Base-by-base conservation (phyloP, 2,797 vertebrate genomes). In the Liparis tanakae region DNA sequence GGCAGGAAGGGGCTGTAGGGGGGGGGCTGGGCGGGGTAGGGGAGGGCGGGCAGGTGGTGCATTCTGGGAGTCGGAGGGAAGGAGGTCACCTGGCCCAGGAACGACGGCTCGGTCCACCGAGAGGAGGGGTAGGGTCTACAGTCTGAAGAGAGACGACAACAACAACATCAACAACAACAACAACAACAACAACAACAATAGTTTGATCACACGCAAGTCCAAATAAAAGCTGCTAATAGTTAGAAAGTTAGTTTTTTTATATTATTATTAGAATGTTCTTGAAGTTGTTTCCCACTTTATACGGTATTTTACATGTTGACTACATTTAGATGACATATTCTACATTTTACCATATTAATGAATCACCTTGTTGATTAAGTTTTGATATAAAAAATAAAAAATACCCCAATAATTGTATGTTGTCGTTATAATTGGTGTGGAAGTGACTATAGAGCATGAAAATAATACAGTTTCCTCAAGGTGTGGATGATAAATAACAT, bases 71-170 rank as follows among this genome's bases (percentile, higher is more conserved):
- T 64, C 54, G 89, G 72, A 33, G 81, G 46, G 17, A 88, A 88
- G 41, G 91, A 85, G 2, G 86, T 83, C 62, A 92, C 46, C 34
- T 90, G 91, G 20, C 90, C 79, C 54, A 84, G 66, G 94, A 88
- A 85, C 0, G 90, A 70, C 0, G 86, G 37, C 50, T 93, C 91
- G 79, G 72, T 61, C 92, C 91, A 92, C n/a, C 88, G 73, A 1
- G 90, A 81, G 17, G 86, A 81, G 22, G 89, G 14, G 10, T 84
- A 84, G 1, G 89, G n/a, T 59, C 90, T 80, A 3, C 81, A 81
- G 4, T 92, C 92, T 92, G 75, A 10, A 37, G 22, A 53, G 36
- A 20, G 57, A 72, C 1, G 0, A 70, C 34, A 13, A 36, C 33
- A 22, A 41, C 33, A 57, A 2, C 8, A n/a, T 13, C 39, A 41